phyloP scores from a whole-genome alignment of 2,113 vertebrate genomes.

The Paratilapia polleni region DNA sequence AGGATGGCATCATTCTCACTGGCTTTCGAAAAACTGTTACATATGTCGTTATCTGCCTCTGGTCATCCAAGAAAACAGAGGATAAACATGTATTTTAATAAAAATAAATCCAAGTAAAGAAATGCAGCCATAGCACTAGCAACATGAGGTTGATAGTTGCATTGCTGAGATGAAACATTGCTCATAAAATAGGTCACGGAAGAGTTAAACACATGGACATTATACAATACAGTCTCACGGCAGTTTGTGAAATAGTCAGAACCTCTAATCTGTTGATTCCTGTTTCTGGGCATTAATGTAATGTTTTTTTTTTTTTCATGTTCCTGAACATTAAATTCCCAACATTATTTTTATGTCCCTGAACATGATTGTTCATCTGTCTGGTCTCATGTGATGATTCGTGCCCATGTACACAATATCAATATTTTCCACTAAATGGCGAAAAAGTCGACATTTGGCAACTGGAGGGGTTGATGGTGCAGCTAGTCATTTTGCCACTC shows the following conservation, averaged over 20 bases:
- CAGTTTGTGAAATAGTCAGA: background rate
- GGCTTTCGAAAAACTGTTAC: slow-evolving; percentile 4
- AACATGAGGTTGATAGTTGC: background rate
- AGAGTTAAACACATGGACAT: background rate
- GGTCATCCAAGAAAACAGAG: background rate
- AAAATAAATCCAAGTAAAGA: background rate
- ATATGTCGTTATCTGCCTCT: background rate
- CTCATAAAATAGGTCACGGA: background rate
- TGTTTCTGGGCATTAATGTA: background rate
- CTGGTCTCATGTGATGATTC: background rate
- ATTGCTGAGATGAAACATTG: too few relatives aligned
- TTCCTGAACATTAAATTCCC: background rate
- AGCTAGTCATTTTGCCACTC: background rate
- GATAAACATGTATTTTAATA: background rate
- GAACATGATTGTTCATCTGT: accelerated
- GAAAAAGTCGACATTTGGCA: too few relatives aligned
- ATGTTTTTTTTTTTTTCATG: background rate
- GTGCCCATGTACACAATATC: background rate
- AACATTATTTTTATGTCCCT: too few relatives aligned
- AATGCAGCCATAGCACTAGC: background rate
- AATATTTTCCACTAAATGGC: background rate
- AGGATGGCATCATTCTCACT: background rate
- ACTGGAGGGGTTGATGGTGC: background rate
- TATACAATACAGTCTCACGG: background rate
- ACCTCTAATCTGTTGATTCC: background rate